Evolutionary conservation across 2,113 vertebrate species (phyloP).

Genomic region (Athene cunicularia): DNA sequence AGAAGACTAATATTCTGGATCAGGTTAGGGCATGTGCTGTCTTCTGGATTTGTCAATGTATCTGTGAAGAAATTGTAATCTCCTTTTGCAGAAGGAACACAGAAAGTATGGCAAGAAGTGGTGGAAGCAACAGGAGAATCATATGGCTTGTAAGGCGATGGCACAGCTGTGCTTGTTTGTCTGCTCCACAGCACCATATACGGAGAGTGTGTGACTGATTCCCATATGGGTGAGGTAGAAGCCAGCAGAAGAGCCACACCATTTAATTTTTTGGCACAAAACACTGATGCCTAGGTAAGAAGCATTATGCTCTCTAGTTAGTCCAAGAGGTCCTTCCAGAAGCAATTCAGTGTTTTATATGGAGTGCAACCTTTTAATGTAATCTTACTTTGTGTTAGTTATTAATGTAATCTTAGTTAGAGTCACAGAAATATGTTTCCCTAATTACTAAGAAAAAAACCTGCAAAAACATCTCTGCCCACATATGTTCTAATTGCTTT

Average conservation of each 20-base stretch:
- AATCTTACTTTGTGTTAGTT: background rate
- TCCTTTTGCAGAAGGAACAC: background rate
- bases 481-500: background rate
- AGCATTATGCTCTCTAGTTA: background rate
- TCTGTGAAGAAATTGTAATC: background rate
- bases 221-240: background rate
- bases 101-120: background rate
- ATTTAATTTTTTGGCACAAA: background rate
- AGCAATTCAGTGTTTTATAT: background rate
- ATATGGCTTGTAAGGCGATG: background rate
- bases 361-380: background rate
- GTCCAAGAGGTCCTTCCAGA: background rate
- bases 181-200: background rate
- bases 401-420: background rate
- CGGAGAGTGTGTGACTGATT: background rate
- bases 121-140: background rate
- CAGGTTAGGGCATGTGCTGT: background rate
- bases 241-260: background rate
- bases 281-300: background rate
- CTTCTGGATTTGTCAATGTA: background rate
- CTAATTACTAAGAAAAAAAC: background rate
- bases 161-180: background rate
- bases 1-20: background rate
- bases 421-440: background rate
- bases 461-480: background rate